Evolutionary conservation across 2,888 invertebrate species (phyloP), one percentile per base, ranked within the genome.

Genomic region (Drosophila longiperda): DNA sequence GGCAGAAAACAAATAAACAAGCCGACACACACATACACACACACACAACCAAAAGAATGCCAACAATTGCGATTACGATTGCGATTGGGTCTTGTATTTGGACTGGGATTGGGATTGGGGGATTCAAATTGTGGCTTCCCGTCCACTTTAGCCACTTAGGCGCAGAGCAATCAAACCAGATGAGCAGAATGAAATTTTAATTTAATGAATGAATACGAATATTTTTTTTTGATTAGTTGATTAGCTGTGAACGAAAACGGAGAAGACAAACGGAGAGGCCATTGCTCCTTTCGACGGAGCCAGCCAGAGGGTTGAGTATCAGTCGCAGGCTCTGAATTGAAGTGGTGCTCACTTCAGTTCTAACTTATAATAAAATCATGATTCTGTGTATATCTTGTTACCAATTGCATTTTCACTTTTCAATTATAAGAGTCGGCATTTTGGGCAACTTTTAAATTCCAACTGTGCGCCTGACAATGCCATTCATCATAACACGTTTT

Each of bases 401-500:
- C 60, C 66, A 58, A 78, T 67, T 71, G 78, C 75, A 78, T 71
- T 77, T 73, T 63, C 73, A 77, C 58, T 78, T 84, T 85, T 85
- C 88, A 85, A 88, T 88, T 85, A 80, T 65, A 72, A 50, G 58
- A 66, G 38, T 33, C 53, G 33, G 42, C 59, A 40, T 49, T 48
- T 33, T 15, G 23, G 36, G 57, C 32, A 68, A 78, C 85, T 85
- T 87, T 84, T 72, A 78, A 88, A 88, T 86, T 83, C 78, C 75
- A 70, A 66, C 71, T 86, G 82, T 88, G 86, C 75, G 80, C 67
- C 83, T 86, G 87, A 88, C 88, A 86, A 83, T 86, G 88, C 75
- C 87, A 88, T 86, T 86, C 87, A 88, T 86, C 85, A 86, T 88
- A 86, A 86, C 88, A 88, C 84, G 84, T 88, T 88, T 88, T 86